These are phyloP conservation scores for Phoenoteleia sp. DNA, from an alignment of 2,888 invertebrate genomes.

Conservation along the genomic window DNA sequence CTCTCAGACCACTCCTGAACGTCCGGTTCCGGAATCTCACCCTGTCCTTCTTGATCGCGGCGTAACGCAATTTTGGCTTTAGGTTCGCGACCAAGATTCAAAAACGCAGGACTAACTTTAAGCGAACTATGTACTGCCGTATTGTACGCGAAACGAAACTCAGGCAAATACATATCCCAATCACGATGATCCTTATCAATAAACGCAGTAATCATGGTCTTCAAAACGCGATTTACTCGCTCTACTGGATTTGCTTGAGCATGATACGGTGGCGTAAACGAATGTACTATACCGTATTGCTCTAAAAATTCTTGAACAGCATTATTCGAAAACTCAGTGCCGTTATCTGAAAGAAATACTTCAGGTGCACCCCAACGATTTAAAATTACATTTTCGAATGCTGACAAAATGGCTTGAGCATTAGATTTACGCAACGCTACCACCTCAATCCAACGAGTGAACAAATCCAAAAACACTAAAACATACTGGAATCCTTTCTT, in stretches of 20 bases:
- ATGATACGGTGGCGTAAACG: constrained; percentile 32
- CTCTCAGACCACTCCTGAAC: neutral
- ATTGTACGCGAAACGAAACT: constrained; percentile 60
- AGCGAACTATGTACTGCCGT: constrained; percentile 10
- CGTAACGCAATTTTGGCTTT: neutral
- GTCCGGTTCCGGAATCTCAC: constrained; percentile 1
- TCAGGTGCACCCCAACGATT: constrained; percentile 48
- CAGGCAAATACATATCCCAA: constrained; percentile 74
- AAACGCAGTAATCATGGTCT: constrained; percentile 78
- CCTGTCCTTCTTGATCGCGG: neutral
- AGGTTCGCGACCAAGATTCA: constrained; percentile 25
- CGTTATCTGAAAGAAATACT: constrained; percentile 41
- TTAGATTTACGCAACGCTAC: constrained; percentile 29
- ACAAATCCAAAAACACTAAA: constrained; percentile 22
- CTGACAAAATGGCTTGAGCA: constrained; percentile 16
- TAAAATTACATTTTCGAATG: constrained; percentile 40
- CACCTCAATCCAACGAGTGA: constrained; percentile 32
- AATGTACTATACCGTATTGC: constrained; percentile 9
- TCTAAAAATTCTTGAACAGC: constrained; percentile 7
- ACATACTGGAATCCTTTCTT: constrained; percentile 31
- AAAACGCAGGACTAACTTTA: constrained; percentile 29
- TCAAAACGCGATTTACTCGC: constrained; percentile 72
- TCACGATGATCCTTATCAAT: constrained; percentile 67
- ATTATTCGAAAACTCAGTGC: constrained; percentile 44
- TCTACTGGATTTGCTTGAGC: constrained; percentile 75